Conservation (phyloP, 2,797 vertebrate species). For the Phataginus tricuspis region DNA sequence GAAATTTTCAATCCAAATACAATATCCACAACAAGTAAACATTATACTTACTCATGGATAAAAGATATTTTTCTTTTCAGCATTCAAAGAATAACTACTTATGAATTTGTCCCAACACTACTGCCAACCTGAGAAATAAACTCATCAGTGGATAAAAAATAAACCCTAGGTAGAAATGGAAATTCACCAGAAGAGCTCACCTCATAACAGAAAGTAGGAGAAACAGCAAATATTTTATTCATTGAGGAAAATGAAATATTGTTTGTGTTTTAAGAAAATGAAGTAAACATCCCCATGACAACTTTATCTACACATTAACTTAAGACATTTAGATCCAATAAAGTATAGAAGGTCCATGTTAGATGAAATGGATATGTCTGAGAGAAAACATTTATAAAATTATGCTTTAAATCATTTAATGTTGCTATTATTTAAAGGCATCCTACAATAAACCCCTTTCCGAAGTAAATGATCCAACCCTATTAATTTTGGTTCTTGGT, state of each 20-base stretch:
- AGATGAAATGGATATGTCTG: not conserved
- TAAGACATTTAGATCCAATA: not conserved
- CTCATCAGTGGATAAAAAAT: conserved; percentile 19
- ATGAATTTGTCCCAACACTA: conserved; percentile 54
- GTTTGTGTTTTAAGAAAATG: conserved; percentile 41
- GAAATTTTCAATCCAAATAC: conserved; percentile 29
- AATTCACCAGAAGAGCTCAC: conserved; percentile 44
- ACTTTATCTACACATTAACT: conserved; percentile 26
- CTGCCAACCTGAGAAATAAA: conserved; percentile 59
- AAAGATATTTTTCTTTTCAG: conserved; percentile 58
- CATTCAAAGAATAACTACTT: conserved; percentile 50
- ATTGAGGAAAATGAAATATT: conserved; percentile 46
- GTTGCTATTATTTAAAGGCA: conserved; percentile 44
- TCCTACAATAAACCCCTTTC: not conserved
- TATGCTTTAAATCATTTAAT: conserved; percentile 10
- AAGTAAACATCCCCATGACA: conserved; percentile 45
- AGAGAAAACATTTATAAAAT: not conserved
- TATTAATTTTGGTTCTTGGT: conserved; percentile 7
- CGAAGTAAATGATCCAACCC: conserved; percentile 1
- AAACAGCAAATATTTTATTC: conserved; percentile 51
- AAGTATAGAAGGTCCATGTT: not conserved
- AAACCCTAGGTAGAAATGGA: not conserved
- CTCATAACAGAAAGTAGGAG: conserved; percentile 40
- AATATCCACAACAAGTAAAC: conserved; percentile 44
- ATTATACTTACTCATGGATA: conserved; percentile 54